Base-by-base conservation (phyloP, 2,113 vertebrate genomes). In the Melanocharis versteri region DNA sequence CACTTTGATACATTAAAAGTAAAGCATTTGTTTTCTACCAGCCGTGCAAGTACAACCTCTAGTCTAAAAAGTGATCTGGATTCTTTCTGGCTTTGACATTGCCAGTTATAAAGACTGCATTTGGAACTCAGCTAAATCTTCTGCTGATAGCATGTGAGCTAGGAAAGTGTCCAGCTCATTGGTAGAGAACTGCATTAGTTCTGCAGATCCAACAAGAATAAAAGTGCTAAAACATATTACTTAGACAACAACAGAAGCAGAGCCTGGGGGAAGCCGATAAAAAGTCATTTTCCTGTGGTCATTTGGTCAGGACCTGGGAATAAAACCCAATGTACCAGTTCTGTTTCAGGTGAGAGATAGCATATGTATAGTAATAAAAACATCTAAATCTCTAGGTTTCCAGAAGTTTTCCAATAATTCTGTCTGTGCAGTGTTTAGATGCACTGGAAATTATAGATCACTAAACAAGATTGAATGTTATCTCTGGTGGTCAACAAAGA, bases 81-180 rank as follows among this genome's bases (percentile, higher is more conserved):
- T 93, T 77, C 39, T 92, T 96, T 94, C 90, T 96, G 71, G 28
- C 73, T 89, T 84, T 96, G 83, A 95, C 83, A 57, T 76, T 91
- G 65, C 77, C 64, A 83, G 31, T 80, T 91, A 18, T 53, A 89
- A 94, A 83, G 64, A 47, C 40, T 83, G 50, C 28, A 40, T 82
- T 93, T 95, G 83, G 53, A 96, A 73, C 70, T 47, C 44, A 78
- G 75, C 75, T 96, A 94, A 87, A 66, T 91, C 44, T 76, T 92
- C 44, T 76, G 54, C 39, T 90, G 35, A 81, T 83, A 60, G 82
- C 62, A 68, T 86, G 76, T 10, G 6, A 84, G 21, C 91, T 90
- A 91, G 90, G 88, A 96, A 93, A 64, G 21, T 64, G 42, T 93
- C 83, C 75, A 96, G 39, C 64, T 94, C 45, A 50, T 39, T 97